phyloP scores from a whole-genome alignment of 2,888 invertebrate species.

The Erynnis tages region DNA sequence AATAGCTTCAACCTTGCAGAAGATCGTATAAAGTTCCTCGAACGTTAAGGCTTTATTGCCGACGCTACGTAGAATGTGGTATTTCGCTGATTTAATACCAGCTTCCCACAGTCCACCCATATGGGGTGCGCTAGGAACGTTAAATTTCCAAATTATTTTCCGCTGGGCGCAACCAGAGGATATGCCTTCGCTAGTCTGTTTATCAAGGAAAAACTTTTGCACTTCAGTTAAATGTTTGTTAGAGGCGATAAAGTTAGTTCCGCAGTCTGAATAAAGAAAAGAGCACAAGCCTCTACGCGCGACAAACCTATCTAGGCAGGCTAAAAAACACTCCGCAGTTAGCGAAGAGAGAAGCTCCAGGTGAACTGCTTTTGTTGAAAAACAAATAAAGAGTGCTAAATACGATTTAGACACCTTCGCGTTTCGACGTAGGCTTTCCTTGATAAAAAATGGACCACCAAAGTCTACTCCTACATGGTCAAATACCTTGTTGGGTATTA shows the following conservation, averaged over 20 bases:
- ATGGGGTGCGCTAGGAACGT: conserved; percentile 5
- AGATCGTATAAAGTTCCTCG: conserved; percentile 15
- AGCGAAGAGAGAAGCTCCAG: conserved; percentile 1
- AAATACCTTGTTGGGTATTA: conserved; percentile 8
- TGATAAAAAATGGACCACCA: conserved; percentile 17
- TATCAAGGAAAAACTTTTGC: no score
- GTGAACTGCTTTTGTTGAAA: conserved; percentile 22
- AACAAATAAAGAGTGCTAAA: conserved; percentile 14
- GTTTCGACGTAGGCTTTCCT: conserved; percentile 17
- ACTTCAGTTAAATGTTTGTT: neutral
- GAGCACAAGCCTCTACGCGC: conserved; percentile 10
- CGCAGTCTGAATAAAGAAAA: conserved; percentile 15
- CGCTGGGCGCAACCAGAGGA: no score
- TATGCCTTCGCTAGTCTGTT: no score
- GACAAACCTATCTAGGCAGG: conserved; percentile 12
- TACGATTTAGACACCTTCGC: conserved; percentile 8
- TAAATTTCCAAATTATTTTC: conserved; percentile 9
- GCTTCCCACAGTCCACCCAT: conserved; percentile 18
- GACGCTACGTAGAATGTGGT: neutral
- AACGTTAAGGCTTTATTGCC: conserved; percentile 7
- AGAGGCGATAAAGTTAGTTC: conserved; percentile 11
- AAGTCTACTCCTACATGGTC: conserved; percentile 13
- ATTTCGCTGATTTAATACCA: conserved; percentile 19
- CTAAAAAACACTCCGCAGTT: conserved; percentile 14
- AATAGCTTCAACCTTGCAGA: conserved; percentile 14